Conservation (phyloP, 1,140 invertebrate genomes). For the Wiebesia pumilae region DNA sequence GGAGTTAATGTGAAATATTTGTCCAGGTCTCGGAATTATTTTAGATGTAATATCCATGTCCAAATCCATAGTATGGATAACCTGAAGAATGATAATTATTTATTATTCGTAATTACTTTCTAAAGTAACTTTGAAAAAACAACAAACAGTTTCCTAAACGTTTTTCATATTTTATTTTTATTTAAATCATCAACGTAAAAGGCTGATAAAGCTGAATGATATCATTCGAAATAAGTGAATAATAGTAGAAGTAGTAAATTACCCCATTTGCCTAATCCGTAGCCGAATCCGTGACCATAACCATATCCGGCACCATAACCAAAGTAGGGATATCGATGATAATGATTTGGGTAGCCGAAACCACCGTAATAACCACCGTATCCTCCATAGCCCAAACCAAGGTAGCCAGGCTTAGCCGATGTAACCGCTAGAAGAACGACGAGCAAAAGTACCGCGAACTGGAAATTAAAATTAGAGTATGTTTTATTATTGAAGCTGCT, state of each 20-base stretch:
- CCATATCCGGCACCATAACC: conserved; percentile 55
- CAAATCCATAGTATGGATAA: conserved; percentile 60
- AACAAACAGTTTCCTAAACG: no score
- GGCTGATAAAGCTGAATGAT: no score
- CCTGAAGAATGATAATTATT: conserved; percentile 52
- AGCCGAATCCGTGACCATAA: conserved; percentile 40
- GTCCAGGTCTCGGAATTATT: neutral
- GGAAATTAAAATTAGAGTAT: neutral
- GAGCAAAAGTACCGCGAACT: conserved; percentile 62
- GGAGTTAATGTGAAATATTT: neutral
- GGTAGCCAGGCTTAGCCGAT: conserved; percentile 45
- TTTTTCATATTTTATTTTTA: no score
- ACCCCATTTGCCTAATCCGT: conserved; percentile 40
- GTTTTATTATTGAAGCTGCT: neutral
- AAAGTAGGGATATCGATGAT: conserved; percentile 51
- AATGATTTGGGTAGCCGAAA: conserved; percentile 35
- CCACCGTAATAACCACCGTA: conserved; percentile 47
- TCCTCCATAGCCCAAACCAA: conserved; percentile 49
- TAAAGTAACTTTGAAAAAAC: no score
- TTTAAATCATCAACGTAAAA: no score
- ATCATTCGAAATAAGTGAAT: neutral
- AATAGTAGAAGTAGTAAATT: neutral
- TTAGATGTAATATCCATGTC: conserved; percentile 57
- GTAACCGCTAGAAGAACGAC: conserved; percentile 49
- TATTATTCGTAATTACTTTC: neutral